Conservation (phyloP, 2,888 invertebrate species). For the Eupithecia insigniata region DNA sequence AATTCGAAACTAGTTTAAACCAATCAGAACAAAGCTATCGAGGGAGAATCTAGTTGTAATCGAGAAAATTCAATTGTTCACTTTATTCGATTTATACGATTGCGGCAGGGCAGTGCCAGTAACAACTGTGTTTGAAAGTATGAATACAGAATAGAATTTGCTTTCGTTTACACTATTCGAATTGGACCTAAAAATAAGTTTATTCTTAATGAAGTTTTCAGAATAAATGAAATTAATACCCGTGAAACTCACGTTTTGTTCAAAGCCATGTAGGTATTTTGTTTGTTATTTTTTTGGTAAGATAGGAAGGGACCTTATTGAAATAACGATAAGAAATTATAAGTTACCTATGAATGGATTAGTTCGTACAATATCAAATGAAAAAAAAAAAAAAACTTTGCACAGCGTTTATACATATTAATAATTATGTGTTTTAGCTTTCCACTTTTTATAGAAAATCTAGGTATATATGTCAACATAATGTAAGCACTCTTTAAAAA, state of each 20-base stretch:
- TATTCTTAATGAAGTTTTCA: no score
- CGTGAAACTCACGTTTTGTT: no score
- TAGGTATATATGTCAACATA: background rate
- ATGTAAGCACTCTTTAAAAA: background rate
- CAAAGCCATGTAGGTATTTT: no score
- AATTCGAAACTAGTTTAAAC: constrained; percentile 23
- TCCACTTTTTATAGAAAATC: background rate
- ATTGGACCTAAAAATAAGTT: background rate
- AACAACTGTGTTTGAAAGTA: background rate
- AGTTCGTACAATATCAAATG: no score
- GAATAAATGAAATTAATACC: no score
- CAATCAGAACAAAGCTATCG: constrained; percentile 25
- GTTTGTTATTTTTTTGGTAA: no score
- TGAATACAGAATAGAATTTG: background rate
- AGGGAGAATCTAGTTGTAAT: constrained; percentile 31
- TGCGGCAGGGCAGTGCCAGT: constrained; percentile 19
- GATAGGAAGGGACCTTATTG: no score
- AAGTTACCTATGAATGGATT: background rate
- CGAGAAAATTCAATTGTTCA: constrained; percentile 31
- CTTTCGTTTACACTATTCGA: background rate
- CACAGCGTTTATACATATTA: background rate
- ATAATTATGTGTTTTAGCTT: background rate
- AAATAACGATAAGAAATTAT: background rate
- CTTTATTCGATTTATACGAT: constrained; percentile 29
- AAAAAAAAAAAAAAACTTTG: background rate